Conservation (phyloP, 2,888 invertebrate genomes). For the Cotesia congregata region DNA sequence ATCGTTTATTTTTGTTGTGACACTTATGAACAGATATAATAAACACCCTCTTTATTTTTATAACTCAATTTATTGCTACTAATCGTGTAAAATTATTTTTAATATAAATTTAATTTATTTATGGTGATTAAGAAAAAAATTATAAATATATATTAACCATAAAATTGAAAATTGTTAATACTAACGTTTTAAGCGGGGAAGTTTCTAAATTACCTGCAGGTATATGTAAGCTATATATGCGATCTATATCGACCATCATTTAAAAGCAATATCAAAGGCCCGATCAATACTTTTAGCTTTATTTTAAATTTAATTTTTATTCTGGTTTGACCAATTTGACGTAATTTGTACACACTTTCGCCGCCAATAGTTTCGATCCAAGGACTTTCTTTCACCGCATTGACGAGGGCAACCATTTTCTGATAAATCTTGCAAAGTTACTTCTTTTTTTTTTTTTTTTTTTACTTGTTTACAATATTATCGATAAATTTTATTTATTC, state of each 20-base stretch:
- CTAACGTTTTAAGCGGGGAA: slow-evolving; percentile 65
- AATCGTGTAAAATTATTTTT: slow-evolving; percentile 5
- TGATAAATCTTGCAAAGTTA: slow-evolving; percentile 26
- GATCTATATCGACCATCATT: slow-evolving; percentile 2
- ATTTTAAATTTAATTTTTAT: slow-evolving; percentile 33
- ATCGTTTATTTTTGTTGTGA: slow-evolving; percentile 20
- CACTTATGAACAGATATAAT: slow-evolving; percentile 17
- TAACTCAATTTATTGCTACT: slow-evolving; percentile 29
- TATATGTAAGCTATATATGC: neutral
- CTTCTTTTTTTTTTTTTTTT: slow-evolving; percentile 18
- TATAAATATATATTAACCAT: slow-evolving; percentile 50
- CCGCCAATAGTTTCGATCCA: slow-evolving; percentile 13
- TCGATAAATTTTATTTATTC: neutral
- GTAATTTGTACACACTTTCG: slow-evolving; percentile 34
- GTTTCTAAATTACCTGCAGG: slow-evolving; percentile 62
- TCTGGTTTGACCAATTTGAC: slow-evolving; percentile 35
- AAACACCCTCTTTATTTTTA: slow-evolving; percentile 26
- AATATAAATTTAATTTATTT: slow-evolving; percentile 24
- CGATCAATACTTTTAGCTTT: slow-evolving; percentile 21
- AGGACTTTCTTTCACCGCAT: slow-evolving; percentile 26
- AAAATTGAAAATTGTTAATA: slow-evolving; percentile 52
- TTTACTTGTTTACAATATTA: neutral
- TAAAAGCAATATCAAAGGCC: slow-evolving; percentile 17
- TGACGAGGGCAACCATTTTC: neutral
- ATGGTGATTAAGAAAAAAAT: slow-evolving; percentile 53